Evolutionary conservation across 2,113 vertebrate species (phyloP).

Genomic region (Pterocles gutturalis): DNA sequence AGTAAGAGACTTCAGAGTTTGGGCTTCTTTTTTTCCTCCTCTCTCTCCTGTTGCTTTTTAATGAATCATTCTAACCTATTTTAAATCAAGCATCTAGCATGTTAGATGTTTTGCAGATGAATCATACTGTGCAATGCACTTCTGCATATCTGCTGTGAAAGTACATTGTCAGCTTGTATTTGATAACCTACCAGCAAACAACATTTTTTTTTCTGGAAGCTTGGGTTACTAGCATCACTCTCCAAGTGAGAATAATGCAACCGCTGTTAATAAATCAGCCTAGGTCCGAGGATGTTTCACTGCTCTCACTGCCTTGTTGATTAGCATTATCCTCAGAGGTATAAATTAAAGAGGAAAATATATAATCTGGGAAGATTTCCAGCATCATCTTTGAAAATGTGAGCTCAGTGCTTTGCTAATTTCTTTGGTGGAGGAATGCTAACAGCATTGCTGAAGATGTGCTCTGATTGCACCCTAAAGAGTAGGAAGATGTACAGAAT

Average conservation of each 20-base stretch:
- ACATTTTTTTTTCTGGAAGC: not conserved
- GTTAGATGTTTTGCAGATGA: constrained; percentile 57
- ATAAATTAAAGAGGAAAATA: constrained; percentile 64
- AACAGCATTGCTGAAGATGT: not conserved
- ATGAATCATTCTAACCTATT: constrained; percentile 42
- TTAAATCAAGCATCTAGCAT: constrained; percentile 12
- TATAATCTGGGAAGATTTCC: constrained; percentile 61
- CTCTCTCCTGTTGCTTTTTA: not conserved
- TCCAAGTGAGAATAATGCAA: constrained; percentile 27
- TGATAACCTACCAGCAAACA: constrained; percentile 28
- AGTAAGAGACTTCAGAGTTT: not conserved
- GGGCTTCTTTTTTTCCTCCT: not conserved
- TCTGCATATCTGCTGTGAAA: constrained; percentile 53
- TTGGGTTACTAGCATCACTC: not conserved
- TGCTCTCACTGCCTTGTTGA: not conserved
- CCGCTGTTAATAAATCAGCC: constrained; percentile 38
- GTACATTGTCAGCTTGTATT: constrained; percentile 41
- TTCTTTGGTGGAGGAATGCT: constrained; percentile 34
- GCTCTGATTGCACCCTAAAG: constrained; percentile 26
- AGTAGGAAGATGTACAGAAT: not conserved
- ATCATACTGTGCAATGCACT: constrained; percentile 39
- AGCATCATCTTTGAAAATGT: constrained; percentile 49
- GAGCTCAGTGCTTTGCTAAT: constrained; percentile 22
- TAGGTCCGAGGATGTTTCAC: not conserved
- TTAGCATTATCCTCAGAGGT: constrained; percentile 54